Evolutionary conservation across 2,888 invertebrate genomes (phyloP), one percentile per base, ranked within the genome.

Genomic region (Euplagia quadripunctaria): DNA sequence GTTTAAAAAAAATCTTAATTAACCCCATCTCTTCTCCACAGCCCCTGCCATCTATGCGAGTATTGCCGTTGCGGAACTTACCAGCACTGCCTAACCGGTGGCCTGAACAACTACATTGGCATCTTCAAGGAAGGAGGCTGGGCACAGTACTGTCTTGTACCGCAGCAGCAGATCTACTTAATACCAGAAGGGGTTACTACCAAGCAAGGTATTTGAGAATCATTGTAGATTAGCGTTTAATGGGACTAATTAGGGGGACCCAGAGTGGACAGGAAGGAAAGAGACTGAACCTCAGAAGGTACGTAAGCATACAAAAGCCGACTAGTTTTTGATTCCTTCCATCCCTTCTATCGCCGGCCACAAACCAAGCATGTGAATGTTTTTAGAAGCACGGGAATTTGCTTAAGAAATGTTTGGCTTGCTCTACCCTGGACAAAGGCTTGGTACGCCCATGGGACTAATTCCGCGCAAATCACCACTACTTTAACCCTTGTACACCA

Each of bases 71-170:
- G 89, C 4, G 97, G 97, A 0, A 94, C 93, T 42, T 97, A 97
- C 85, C 97, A 97, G 80, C 96, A 96, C 87, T 97, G 97, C 82
- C 82, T 91, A 7, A 85, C 85, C 0, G 97, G 97, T n/a, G 97
- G 97, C 0, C 94, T 97, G 72, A 96, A 97, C 85, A 96, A 93
- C 79, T 97, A 97, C 0, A 92, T 97, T 0, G 97, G 98, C 0
- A 97, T 97, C 71, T 97, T 91, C 88, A 91, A 89, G 55, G 94
- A 97, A 77, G 97, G 97, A 0, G 97, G 97, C 43, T 97, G 97
- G 97, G 97, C 97, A 0, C 96, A 97, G 77, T 97, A 97, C 83
- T 96, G 94, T n/a, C 68, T 94, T 31, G 96, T 96, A 1, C 97
- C 97, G 0, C 96, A 97, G 71, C 20, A 88, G 0, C 97, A 97